Conservation (phyloP, 1,140 invertebrate genomes). For the Pemphigus obesinymphae region DNA sequence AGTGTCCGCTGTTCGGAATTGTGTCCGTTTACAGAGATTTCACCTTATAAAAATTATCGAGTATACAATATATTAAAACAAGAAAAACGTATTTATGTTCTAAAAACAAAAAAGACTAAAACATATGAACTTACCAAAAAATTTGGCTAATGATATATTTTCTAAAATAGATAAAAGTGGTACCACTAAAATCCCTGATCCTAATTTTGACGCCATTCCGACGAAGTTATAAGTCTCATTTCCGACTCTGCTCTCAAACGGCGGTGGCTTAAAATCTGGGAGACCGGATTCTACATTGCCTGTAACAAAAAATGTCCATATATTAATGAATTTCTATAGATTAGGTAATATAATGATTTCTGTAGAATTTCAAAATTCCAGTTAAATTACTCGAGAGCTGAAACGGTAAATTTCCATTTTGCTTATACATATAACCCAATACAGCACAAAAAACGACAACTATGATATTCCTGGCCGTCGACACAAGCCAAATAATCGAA, state of each 20-base stretch:
- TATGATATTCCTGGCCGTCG: slow-evolving; percentile 71
- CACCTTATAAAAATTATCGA: no score
- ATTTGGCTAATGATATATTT: slow-evolving; percentile 75
- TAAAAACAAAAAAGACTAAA: no score
- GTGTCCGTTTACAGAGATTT: no score
- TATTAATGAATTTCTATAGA: no score
- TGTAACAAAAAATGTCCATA: slow-evolving; percentile 45
- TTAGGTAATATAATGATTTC: no score
- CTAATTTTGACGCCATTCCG: slow-evolving; percentile 63
- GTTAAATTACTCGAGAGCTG: slow-evolving; percentile 59
- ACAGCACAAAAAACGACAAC: slow-evolving; percentile 66
- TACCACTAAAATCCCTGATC: slow-evolving; percentile 72
- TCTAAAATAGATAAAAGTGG: slow-evolving; percentile 74
- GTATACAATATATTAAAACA: no score
- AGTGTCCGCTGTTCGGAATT: no score
- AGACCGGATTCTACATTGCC: slow-evolving; percentile 66
- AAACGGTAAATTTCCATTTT: slow-evolving; percentile 61
- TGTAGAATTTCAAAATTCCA: no score
- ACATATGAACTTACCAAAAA: slow-evolving; percentile 58
- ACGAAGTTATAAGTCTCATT: slow-evolving; percentile 64
- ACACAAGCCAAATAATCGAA: slow-evolving; percentile 66
- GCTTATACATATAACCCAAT: slow-evolving; percentile 59
- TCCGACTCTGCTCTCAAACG: slow-evolving; percentile 59
- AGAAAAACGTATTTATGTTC: no score
- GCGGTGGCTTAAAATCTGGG: slow-evolving; percentile 60